Conservation (phyloP, 2,113 vertebrate species). For the Ictalurus furcatus region DNA sequence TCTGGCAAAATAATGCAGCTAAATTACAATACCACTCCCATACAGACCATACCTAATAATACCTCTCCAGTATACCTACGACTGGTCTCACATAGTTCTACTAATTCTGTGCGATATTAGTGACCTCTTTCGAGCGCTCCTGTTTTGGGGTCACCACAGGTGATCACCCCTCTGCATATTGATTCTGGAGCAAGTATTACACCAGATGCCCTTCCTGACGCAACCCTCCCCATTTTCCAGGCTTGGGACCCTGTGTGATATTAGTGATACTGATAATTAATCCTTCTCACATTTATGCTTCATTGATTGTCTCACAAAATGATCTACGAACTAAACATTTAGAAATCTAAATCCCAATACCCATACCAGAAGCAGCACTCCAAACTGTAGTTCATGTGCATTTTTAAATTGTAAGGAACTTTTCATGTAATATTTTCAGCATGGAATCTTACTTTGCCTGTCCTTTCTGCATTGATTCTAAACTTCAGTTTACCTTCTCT, state of each 20-base stretch:
- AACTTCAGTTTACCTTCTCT: slow-evolving; percentile 66
- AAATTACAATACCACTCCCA: slow-evolving; percentile 38
- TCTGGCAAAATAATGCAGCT: slow-evolving; percentile 65
- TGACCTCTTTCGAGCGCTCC: too few relatives aligned
- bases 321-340: not conserved
- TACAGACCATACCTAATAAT: not conserved
- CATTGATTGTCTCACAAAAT: not conserved
- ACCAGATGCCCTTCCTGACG: too few relatives aligned
- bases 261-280: not conserved
- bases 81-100: not conserved
- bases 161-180: too few relatives aligned
- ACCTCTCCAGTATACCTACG: not conserved
- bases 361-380: not conserved
- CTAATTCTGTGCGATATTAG: not conserved
- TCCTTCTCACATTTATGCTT: not conserved
- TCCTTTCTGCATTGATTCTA: slow-evolving; percentile 54
- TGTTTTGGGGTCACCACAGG: too few relatives aligned
- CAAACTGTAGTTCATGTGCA: not conserved
- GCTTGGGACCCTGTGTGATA: too few relatives aligned
- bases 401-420: not conserved
- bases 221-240: too few relatives aligned
- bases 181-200: too few relatives aligned
- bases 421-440: not conserved
- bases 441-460: not conserved
- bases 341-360: not conserved